Evolutionary conservation across 2,888 invertebrate species (phyloP), one percentile per base, ranked within the genome.

Genomic region (Rhagophthalmus giganteus): DNA sequence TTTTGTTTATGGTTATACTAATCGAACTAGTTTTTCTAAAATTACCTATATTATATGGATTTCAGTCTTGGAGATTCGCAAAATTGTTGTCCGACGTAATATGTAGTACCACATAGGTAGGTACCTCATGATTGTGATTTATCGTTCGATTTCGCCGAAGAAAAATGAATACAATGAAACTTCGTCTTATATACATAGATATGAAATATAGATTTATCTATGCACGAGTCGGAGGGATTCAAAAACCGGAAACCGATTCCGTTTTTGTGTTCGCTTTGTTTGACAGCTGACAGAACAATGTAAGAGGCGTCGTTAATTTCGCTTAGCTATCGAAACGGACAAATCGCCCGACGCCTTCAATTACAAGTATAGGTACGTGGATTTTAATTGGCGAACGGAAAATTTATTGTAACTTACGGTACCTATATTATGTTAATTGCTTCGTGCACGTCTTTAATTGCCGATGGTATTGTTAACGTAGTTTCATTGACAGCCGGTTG

Each of bases 231-330:
- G 11, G 28, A 33, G 28, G 34, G 15, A 28, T 32, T 51, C 37
- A 12, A 31, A 42, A 51, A 46, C 52, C 45, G 52, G 45, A 52
- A 52, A 52, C 52, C 34, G 40, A 39, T 33, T 52, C 24, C 28
- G 33, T 30, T n/a, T n/a, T n/a, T n/a, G n/a, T 41, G 31, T 49
- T 49, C 37, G 41, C 39, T 30, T 45, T 45, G 31, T 50, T 50
- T 50, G 50, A 44, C 50, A 50, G 38, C 50, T 50, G 52, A 52
- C 52, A 52, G 46, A 10, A 52, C 46, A 52, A 52, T 46, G 30
- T 25, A 24, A 26, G 46, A 33, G 25, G 31, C 28, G 38, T 47
- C 40, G 45, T 52, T 30, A 35, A 46, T 52, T 45, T 52, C 40
- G n/a, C 39, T 34, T 46, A 33, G n/a, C n/a, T 15, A 45, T 46